Evolutionary conservation across 2,797 vertebrate species (phyloP), one percentile per base, ranked within the genome.

Genomic region (Eurystomus glaucurus): DNA sequence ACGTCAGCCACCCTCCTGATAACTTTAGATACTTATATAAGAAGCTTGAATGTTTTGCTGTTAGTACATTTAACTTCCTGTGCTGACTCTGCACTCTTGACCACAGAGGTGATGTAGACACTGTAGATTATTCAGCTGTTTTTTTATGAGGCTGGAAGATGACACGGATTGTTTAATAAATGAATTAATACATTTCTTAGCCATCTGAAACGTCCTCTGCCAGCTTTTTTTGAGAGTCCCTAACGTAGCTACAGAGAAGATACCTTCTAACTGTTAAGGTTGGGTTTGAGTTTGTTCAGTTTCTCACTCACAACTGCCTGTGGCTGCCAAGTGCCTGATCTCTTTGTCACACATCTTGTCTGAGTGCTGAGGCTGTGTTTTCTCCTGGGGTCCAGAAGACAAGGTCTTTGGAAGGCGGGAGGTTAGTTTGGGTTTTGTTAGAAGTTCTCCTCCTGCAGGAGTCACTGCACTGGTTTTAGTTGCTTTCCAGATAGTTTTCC

Each of bases 241-340:
- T 82, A 64, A 82, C 2, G 3, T 55, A 74, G 60, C 55, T 52
- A 35, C 4, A 35, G 39, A 71, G 75, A 65, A 80, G 5, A 3
- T 41, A 39, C 21, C 72, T 10, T 58, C 1, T 46, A 60, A 51
- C 39, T 71, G 1, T 41, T 46, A 21, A 75, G 22, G 26, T 6
- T 39, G 39, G 17, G 0, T 88, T 88, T 0, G 52, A n/a, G 51
- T 58, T 65, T 79, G 54, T 76, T 79, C 45, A 19, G 35, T 76
- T 87, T 76, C 46, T 93, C 2, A 3, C 4, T 11, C 79, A 62
- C 9, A 6, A 31, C 77, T 82, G 61, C 54, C 70, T 69, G 7
- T 2, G 4, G 43, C 89, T 94, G 92, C 89, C 75, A 95, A 96
- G 94, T 93, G 94, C 95, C 97, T 95, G 71, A 83, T 87, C 71